Conservation (phyloP, 1,140 invertebrate genomes). For the Paraescarpia echinospica region DNA sequence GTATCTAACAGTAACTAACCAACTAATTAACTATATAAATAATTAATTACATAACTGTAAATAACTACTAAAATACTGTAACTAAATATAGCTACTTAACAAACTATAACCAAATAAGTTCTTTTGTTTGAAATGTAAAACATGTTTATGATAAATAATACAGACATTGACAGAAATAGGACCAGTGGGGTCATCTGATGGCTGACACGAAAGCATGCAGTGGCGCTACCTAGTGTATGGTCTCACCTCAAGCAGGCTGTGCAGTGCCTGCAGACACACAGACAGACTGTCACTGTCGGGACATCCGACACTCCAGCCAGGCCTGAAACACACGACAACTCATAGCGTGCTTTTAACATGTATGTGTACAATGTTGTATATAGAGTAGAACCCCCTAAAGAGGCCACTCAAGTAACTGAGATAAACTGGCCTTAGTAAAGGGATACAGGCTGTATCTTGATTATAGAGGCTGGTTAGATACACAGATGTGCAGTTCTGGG, state of each 20-base stretch:
- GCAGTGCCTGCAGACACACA: slow-evolving; percentile 47
- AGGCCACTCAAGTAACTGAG: no score
- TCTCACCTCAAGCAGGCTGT: slow-evolving; percentile 48
- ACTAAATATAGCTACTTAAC: no score
- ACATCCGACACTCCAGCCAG: slow-evolving; percentile 52
- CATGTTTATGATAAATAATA: background rate
- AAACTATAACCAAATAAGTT: no score
- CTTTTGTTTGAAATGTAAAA: background rate
- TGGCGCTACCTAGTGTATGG: background rate
- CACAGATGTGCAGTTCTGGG: no score
- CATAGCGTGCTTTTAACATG: background rate
- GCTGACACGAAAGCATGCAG: background rate
- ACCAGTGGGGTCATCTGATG: background rate
- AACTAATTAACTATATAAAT: no score
- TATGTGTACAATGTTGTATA: background rate
- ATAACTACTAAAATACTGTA: no score
- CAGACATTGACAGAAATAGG: background rate
- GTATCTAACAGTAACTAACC: background rate
- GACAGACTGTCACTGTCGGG: slow-evolving; percentile 38
- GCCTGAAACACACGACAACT: slow-evolving; percentile 32
- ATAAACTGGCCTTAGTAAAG: no score
- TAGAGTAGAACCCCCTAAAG: no score
- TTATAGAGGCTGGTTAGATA: no score
- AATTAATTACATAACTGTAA: no score
- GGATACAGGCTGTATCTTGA: no score